These are phyloP conservation scores for Azemiops feae DNA, from an alignment of 2,113 vertebrate species.

Conservation along the genomic window DNA sequence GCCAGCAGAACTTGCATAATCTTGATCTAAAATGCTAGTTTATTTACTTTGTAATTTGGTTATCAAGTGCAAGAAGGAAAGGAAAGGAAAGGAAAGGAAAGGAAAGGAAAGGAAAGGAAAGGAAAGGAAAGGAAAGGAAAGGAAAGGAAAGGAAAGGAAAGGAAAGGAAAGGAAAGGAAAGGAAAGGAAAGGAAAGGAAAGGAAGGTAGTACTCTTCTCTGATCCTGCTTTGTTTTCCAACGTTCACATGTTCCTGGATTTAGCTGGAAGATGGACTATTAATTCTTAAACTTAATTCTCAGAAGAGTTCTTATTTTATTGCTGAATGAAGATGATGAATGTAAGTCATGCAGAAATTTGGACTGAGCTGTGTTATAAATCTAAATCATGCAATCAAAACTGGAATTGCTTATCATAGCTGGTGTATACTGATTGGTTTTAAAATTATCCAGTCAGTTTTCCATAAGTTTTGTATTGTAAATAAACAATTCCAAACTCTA, in stretches of 20 bases:
- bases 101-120: neutral
- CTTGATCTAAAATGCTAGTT: neutral
- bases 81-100: accelerated
- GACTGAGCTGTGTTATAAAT: neutral
- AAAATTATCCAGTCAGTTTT: neutral
- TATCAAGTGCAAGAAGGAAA: neutral
- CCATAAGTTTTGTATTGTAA: neutral
- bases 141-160: neutral
- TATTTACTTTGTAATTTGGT: neutral
- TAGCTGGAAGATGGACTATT: neutral
- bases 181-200: neutral
- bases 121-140: neutral
- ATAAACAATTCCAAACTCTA: neutral
- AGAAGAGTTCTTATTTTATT: neutral
- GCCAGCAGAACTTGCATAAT: neutral
- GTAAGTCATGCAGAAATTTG: neutral
- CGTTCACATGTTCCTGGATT: neutral
- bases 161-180: too few relatives aligned
- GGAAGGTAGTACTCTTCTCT: neutral
- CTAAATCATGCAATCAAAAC: neutral
- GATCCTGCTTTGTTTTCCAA: neutral
- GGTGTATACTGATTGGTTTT: neutral
- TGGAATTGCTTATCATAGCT: neutral
- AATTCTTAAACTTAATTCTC: neutral
- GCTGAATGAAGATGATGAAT: neutral